phyloP scores from a whole-genome alignment of 2,797 vertebrate genomes.

The Epinephelus awoara region DNA sequence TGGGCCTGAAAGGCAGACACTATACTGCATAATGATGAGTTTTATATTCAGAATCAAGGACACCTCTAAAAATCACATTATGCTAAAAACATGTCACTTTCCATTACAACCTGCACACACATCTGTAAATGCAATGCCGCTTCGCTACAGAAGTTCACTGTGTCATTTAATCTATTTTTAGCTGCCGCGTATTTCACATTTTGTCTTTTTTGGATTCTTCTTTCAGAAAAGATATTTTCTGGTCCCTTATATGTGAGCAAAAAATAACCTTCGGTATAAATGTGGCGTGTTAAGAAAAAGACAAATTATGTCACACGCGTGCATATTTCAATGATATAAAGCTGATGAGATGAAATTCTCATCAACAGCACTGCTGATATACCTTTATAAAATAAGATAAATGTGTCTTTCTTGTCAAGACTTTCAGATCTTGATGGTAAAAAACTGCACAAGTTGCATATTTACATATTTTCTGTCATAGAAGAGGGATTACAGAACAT shows the following conservation, averaged over 20 bases:
- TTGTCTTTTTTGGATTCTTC: neutral
- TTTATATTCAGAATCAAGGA: too few species aligned
- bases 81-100: neutral
- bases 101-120: neutral
- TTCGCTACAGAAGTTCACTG: neutral
- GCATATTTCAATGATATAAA: neutral
- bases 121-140: neutral
- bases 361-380: too few species aligned
- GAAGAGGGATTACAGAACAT: too few species aligned
- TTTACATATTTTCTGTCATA: too few species aligned
- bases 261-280: neutral
- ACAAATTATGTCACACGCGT: neutral
- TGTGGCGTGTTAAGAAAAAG: neutral
- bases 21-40: too few species aligned
- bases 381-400: too few species aligned
- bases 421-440: too few species aligned
- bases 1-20: too few species aligned
- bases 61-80: too few species aligned
- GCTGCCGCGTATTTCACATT: conserved; percentile 16
- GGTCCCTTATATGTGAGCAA: neutral
- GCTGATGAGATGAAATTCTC: too few species aligned
- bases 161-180: conserved; percentile 44
- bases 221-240: neutral
- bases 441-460: too few species aligned
- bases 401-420: too few species aligned